phyloP scores from a whole-genome alignment of 2,797 vertebrate species.

The Chanos chanos region DNA sequence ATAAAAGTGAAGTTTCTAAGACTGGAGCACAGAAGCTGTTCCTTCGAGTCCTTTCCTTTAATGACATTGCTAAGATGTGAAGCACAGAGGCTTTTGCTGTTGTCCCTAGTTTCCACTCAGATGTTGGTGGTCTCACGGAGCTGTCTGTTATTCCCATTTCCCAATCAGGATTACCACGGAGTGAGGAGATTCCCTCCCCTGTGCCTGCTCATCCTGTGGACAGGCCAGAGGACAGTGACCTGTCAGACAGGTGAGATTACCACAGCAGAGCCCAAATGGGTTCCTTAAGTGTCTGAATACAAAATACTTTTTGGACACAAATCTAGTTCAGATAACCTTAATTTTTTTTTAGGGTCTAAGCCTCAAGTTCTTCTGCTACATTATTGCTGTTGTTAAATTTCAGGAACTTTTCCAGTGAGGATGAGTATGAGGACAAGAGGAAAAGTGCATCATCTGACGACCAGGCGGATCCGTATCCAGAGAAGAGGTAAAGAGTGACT shows the following conservation, averaged over 20 bases:
- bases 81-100: too few species aligned
- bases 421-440: constrained; percentile 67
- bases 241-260: constrained; percentile 82
- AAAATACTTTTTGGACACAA: too few species aligned
- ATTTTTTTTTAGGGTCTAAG: too few species aligned
- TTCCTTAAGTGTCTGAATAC: too few species aligned
- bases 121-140: background rate
- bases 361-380: too few species aligned
- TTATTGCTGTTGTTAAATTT: background rate
- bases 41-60: too few species aligned
- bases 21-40: too few species aligned
- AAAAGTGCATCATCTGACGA: constrained; percentile 73
- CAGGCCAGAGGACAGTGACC: constrained; percentile 78
- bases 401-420: constrained; percentile 70
- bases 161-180: constrained; percentile 65
- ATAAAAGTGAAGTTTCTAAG: too few species aligned
- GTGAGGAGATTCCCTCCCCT: constrained; percentile 65
- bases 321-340: too few species aligned
- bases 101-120: too few species aligned
- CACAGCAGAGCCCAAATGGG: background rate
- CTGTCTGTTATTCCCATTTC: constrained; percentile 48
- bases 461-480: constrained; percentile 72
- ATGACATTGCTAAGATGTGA: too few species aligned
- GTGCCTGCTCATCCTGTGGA: constrained; percentile 69
- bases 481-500: constrained; percentile 74